phyloP scores from a whole-genome alignment of 1,140 invertebrate species.

The Pseudomyrmex flavicornis region DNA sequence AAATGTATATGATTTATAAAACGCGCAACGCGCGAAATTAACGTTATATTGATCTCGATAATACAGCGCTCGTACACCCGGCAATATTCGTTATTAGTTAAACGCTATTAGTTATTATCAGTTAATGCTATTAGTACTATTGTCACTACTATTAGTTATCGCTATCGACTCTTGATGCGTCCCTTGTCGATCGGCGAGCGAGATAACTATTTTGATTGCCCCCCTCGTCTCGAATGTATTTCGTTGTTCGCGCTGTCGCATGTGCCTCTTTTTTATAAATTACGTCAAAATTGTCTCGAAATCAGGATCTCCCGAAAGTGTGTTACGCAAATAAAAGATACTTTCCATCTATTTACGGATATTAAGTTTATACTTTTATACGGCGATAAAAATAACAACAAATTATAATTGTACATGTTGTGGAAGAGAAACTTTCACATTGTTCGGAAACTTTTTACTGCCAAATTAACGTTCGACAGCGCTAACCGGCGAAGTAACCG shows the following conservation, averaged over 20 bases:
- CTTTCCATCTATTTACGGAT: background rate
- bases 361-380: background rate
- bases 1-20: background rate
- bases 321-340: background rate
- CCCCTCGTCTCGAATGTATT: slow-evolving; percentile 52
- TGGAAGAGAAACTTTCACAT: background rate
- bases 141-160: slow-evolving; percentile 79
- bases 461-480: slow-evolving; percentile 14
- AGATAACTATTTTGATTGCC: slow-evolving; percentile 75
- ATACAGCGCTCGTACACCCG: slow-evolving; percentile 40
- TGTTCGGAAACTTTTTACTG: background rate
- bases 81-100: slow-evolving; percentile 73
- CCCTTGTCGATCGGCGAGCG: slow-evolving; percentile 71
- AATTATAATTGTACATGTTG: background rate
- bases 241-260: slow-evolving; percentile 35
- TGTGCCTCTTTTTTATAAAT: background rate
- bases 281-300: background rate
- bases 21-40: slow-evolving; percentile 27
- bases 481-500: background rate
- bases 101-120: slow-evolving; percentile 79
- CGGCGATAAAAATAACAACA: background rate
- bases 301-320: slow-evolving; percentile 25
- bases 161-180: slow-evolving; percentile 78
- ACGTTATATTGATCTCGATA: slow-evolving; percentile 32
- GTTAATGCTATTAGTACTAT: slow-evolving; percentile 75